Evolutionary conservation across 2,888 invertebrate genomes (phyloP).

Genomic region (Pollenia angustigena): DNA sequence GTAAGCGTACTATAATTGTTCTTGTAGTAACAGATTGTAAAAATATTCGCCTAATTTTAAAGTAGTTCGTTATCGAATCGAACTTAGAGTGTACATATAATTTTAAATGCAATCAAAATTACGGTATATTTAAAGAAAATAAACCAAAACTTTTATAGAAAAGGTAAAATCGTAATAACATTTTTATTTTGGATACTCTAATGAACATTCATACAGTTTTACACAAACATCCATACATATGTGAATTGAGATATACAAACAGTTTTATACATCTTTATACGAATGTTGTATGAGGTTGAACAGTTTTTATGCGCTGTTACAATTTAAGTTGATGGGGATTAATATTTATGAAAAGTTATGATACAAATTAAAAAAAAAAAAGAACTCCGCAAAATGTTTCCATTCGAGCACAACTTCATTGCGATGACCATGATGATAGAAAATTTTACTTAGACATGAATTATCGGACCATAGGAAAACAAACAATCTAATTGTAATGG

Average conservation of each 20-base stretch:
- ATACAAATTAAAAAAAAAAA: constrained; percentile 11
- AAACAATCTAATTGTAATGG: neutral
- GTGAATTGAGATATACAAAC: neutral
- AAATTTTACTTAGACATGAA: neutral
- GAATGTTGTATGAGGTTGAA: constrained; percentile 2
- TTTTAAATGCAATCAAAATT: no score
- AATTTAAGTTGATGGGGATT: constrained; percentile 57
- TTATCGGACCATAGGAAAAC: neutral
- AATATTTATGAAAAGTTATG: constrained; percentile 64
- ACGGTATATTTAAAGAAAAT: no score
- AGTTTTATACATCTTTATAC: neutral
- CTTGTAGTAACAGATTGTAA: no score
- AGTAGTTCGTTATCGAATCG: no score
- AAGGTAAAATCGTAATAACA: no score
- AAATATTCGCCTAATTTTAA: no score
- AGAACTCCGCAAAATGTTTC: neutral
- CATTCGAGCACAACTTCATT: neutral
- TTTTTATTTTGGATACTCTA: no score
- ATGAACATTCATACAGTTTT: neutral
- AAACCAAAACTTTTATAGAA: no score
- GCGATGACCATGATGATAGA: neutral
- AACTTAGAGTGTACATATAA: no score
- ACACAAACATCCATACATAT: neutral
- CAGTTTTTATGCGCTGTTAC: constrained; percentile 31
- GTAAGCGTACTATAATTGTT: no score